Evolutionary conservation across 2,888 invertebrate genomes (phyloP), one percentile per base, ranked within the genome.

Genomic region (Melanotus villosus): DNA sequence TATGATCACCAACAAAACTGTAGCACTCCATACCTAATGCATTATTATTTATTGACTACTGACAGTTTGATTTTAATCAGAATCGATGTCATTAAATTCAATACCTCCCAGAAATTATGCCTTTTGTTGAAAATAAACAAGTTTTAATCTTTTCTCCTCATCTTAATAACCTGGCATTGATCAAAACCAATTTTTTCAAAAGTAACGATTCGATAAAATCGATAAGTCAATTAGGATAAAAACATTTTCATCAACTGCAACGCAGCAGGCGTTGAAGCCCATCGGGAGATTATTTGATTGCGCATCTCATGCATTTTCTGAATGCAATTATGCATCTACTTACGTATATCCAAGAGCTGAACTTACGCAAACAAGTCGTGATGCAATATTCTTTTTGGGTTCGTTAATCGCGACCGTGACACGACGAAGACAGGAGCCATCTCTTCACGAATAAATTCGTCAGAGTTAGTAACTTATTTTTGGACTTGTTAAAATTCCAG

Each of bases 401-500:
- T 41, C 7, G 16, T 41, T 41, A 41, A 41, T 41, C 41, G 36
- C 36, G 36, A 38, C 14, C 36, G 41, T 41, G 41, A 41, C 41
- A 41, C 41, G 41, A 41, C 16, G 41, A 41, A 41, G 18, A 41
- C 41, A 41, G 41, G 14, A 38, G 36, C 36, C 14, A n/a, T 38
- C 36, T 38, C 36, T 38, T 12, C 16, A 41, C 18, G 41, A 41
- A 41, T 41, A 41, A n/a, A 41, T 41, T 41, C 41, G 41, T 41
- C 41, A 41, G 16, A 41, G 41, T 16, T 14, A 14, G 41, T 1
- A 47, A 47, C 26, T 47, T 47, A 47, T 47, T 47, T 47, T 47
- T 47, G 47, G 47, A 23, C 47, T 47, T 47, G 47, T 47, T 47
- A 47, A 47, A 47, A 47, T 47, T 47, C 47, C 47, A 47, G 47